Percentiles rank a stretch among this genome's conserved stretches.
Evolutionary conservation across 2,113 vertebrate genomes (phyloP).

Genomic region (Hyperopisus bebe): DNA sequence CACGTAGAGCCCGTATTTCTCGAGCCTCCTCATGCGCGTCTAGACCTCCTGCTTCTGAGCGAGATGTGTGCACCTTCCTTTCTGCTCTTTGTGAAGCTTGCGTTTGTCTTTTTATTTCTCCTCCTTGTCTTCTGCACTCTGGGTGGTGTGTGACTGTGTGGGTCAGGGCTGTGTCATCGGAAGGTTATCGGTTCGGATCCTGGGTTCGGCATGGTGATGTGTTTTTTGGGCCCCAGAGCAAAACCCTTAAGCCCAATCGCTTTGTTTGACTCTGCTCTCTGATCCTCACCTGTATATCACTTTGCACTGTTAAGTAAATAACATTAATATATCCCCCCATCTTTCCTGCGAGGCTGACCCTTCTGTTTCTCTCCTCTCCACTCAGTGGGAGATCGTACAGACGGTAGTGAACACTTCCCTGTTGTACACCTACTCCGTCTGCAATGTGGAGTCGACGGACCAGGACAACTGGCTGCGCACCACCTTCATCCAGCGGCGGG

Average conservation of each 20-base stretch:
- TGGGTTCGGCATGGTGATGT: neutral
- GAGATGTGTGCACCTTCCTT: neutral
- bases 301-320: neutral
- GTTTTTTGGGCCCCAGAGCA: neutral
- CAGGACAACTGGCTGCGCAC: constrained; percentile 97
- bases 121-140: neutral
- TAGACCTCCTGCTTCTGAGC: neutral
- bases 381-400: constrained; percentile 91
- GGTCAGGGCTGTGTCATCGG: neutral
- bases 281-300: neutral
- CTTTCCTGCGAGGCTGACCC: constrained; percentile 15
- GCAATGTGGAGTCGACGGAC: constrained; percentile 76
- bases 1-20: constrained; percentile 40
- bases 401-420: constrained; percentile 77
- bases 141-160: neutral
- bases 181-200: neutral
- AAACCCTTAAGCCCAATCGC: neutral
- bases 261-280: neutral
- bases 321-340: neutral
- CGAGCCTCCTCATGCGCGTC: constrained; percentile 16
- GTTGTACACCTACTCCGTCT: constrained; percentile 89
- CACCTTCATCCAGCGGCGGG: constrained; percentile 87
- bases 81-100: neutral
- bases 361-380: neutral
- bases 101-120: neutral